Conservation (phyloP, 2,888 invertebrate genomes). For the Zygogramma bicolorata region DNA sequence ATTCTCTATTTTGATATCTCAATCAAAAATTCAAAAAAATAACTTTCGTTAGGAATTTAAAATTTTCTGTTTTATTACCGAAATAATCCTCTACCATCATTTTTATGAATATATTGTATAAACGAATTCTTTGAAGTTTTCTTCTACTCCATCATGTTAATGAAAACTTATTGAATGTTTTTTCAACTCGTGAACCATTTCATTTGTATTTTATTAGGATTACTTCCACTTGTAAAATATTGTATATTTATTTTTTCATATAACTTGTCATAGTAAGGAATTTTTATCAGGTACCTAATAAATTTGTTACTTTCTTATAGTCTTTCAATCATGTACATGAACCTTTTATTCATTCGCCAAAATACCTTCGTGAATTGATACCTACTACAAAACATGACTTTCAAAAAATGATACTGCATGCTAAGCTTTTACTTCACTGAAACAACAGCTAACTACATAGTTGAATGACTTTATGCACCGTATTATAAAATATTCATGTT, state of each 20-base stretch:
- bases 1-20: too few relatives aligned
- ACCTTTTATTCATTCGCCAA: background rate
- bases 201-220: constrained; percentile 17
- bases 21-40: too few relatives aligned
- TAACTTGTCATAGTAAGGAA: constrained; percentile 39
- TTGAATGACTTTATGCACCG: too few relatives aligned
- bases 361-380: background rate
- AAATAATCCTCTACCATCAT: too few relatives aligned
- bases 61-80: too few relatives aligned
- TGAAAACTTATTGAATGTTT: background rate
- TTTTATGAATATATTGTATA: background rate
- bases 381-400: too few relatives aligned
- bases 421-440: too few relatives aligned
- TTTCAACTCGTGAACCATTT: constrained; percentile 12
- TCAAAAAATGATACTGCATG: too few relatives aligned
- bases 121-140: background rate
- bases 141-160: background rate
- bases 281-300: constrained; percentile 51
- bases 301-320: constrained; percentile 38
- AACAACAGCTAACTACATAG: too few relatives aligned
- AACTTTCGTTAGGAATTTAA: too few relatives aligned
- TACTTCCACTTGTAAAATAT: constrained; percentile 32
- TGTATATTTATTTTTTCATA: constrained; percentile 51
- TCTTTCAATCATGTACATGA: background rate
- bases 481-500: too few relatives aligned